A percentile compares a stretch with the other conserved stretches of the same genome.
These are phyloP conservation scores for Belgica antarctica DNA, from an alignment of 2,888 invertebrate species.

Conservation along the genomic window DNA sequence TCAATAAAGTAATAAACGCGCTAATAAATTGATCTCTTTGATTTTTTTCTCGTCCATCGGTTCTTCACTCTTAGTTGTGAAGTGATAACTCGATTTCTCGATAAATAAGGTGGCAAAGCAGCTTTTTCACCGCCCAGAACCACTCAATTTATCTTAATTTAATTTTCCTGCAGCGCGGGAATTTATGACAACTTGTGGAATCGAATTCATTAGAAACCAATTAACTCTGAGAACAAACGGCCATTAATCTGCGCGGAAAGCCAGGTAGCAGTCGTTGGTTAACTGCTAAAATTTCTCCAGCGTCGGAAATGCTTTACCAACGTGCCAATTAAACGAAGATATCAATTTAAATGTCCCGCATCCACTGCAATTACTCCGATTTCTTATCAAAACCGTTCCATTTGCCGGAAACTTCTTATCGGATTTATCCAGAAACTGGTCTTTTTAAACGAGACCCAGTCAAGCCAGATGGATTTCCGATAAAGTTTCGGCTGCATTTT, in stretches of 20 bases:
- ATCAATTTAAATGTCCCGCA: not conserved
- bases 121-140: too few species aligned
- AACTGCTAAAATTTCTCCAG: not conserved
- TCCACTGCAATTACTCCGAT: not conserved
- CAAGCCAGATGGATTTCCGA: too few species aligned
- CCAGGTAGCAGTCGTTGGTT: not conserved
- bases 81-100: not conserved
- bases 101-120: too few species aligned
- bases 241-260: not conserved
- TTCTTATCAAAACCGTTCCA: constrained; percentile 33
- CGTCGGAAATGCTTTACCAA: not conserved
- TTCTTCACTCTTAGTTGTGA: not conserved
- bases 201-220: not conserved
- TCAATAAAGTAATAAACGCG: constrained; percentile 31
- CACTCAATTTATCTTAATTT: not conserved
- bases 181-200: constrained; percentile 6
- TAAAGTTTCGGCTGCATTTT: too few species aligned
- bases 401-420: too few species aligned
- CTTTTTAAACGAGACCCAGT: too few species aligned
- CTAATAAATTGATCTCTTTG: not conserved
- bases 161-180: not conserved
- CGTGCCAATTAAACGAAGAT: constrained; percentile 36
- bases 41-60: not conserved
- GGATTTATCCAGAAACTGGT: too few species aligned
- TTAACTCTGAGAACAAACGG: not conserved